Percentiles rank a stretch among this genome's conserved stretches.
Conservation (phyloP, 1,140 invertebrate genomes). For the Pseudomyrmex concolor region DNA sequence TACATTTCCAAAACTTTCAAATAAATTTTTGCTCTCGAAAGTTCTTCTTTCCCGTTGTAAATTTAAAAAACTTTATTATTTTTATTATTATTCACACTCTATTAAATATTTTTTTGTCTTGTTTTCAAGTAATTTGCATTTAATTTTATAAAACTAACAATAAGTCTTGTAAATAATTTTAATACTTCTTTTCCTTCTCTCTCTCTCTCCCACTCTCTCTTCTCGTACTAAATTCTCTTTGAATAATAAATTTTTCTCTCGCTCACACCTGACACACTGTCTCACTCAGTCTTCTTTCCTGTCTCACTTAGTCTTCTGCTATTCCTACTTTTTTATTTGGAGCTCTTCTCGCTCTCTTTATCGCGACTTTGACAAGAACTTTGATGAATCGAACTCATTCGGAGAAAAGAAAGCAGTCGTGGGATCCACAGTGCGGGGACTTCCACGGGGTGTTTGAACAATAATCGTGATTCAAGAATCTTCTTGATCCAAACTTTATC, state of each 20-base stretch:
- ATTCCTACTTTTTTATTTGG: conserved; percentile 33
- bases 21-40: conserved; percentile 20
- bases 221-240: not conserved
- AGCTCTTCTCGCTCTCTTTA: conserved; percentile 25
- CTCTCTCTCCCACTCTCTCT: not conserved
- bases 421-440: not conserved
- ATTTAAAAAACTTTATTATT: conserved; percentile 25
- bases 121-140: not conserved
- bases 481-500: conserved; percentile 60
- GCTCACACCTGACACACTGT: conserved; percentile 28
- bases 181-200: not conserved
- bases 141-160: not conserved
- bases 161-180: not conserved
- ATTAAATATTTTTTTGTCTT: conserved; percentile 13
- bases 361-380: conserved; percentile 60
- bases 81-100: not conserved
- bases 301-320: conserved; percentile 16
- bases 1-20: conserved; percentile 29
- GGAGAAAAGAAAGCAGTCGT: not conserved
- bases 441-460: conserved; percentile 36
- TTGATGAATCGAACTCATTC: conserved; percentile 70
- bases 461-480: conserved; percentile 35
- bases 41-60: conserved; percentile 10
- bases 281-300: conserved; percentile 27
- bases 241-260: conserved; percentile 50